Percentiles rank a stretch among this genome's conserved stretches.
phyloP scores from a whole-genome alignment of 2,888 invertebrate species.

The Orthosia cruda region DNA sequence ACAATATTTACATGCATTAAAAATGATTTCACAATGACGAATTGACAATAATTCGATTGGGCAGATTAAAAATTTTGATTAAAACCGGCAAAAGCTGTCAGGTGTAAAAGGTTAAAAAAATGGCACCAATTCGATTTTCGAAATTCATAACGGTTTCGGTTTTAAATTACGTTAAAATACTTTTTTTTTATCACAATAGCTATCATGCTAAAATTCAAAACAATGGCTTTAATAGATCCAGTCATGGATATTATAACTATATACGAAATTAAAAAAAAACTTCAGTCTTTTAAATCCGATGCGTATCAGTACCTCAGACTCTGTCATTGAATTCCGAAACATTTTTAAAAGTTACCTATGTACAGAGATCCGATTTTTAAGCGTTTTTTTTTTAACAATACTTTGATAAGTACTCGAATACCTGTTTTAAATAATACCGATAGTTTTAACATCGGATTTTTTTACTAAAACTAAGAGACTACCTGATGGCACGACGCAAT shows the following conservation, averaged over 20 bases:
- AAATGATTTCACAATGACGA: conserved; percentile 80
- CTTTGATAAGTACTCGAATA: conserved; percentile 69
- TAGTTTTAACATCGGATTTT: conserved; percentile 82
- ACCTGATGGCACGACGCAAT: too few species aligned
- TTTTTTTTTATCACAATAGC: conserved; percentile 88
- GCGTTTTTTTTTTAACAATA: conserved; percentile 68
- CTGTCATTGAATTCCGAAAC: conserved; percentile 66
- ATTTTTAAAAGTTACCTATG: conserved; percentile 63
- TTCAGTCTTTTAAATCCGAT: conserved; percentile 90
- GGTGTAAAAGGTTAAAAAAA: conserved; percentile 81
- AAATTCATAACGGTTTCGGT: conserved; percentile 76
- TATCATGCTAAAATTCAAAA: conserved; percentile 84
- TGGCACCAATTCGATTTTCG: conserved; percentile 82
- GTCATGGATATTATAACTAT: conserved; percentile 85
- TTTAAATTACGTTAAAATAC: conserved; percentile 86
- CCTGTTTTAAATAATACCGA: conserved; percentile 79
- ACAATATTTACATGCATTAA: conserved; percentile 88
- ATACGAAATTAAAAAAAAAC: conserved; percentile 81
- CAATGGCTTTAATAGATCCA: conserved; percentile 83
- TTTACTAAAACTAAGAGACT: conserved; percentile 73
- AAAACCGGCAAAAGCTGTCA: conserved; percentile 82
- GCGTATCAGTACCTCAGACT: conserved; percentile 77
- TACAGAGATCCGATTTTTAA: conserved; percentile 69
- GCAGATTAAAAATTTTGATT: conserved; percentile 73
- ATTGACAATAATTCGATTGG: conserved; percentile 77